phyloP scores from a whole-genome alignment of 2,113 vertebrate species.

The Malurus alboscapulatus region DNA sequence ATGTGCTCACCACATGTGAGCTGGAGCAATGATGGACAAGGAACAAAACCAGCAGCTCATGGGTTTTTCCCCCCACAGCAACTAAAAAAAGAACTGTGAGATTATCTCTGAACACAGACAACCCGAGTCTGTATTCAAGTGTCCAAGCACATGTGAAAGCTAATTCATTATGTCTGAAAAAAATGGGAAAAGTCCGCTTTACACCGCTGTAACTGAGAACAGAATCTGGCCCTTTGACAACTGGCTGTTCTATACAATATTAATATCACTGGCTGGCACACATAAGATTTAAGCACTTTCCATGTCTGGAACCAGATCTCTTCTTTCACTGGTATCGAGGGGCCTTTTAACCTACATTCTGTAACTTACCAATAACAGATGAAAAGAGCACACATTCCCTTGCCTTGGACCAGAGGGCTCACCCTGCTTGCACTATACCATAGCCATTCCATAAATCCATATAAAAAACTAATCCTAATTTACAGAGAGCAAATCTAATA shows the following conservation, averaged over 20 bases:
- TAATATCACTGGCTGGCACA: constrained; percentile 50
- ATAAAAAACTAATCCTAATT: constrained; percentile 67
- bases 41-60: neutral
- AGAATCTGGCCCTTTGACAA: constrained; percentile 49
- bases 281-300: constrained; percentile 39
- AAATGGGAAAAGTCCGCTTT: neutral
- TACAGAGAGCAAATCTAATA: constrained; percentile 54
- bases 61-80: neutral
- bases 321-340: constrained; percentile 15
- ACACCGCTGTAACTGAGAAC: constrained; percentile 32
- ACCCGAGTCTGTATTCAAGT: neutral
- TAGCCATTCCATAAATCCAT: constrained; percentile 59
- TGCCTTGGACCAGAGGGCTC: neutral
- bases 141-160: neutral
- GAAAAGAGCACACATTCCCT: constrained; percentile 21
- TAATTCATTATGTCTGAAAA: neutral
- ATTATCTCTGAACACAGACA: neutral
- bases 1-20: neutral
- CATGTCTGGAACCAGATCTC: constrained; percentile 25
- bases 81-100: neutral
- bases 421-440: constrained; percentile 39
- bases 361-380: constrained; percentile 40
- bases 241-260: constrained; percentile 25
- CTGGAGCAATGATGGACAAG: neutral
- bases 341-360: constrained; percentile 44